Conservation (phyloP, 2,888 invertebrate species). For the Cryptophagus acutangulus region DNA sequence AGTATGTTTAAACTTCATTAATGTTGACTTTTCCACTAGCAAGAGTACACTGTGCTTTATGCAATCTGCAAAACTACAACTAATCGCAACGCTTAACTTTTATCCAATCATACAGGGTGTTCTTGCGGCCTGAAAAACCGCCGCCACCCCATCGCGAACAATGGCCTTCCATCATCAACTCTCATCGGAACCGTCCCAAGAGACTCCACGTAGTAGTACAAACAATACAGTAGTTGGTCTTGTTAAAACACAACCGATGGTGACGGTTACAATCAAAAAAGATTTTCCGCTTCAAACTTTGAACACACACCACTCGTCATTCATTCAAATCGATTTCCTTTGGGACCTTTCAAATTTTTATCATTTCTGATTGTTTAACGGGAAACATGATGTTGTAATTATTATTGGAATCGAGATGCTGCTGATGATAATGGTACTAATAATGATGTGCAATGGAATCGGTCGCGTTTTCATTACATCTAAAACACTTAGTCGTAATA, state of each 20-base stretch:
- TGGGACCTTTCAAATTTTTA: slow-evolving; percentile 29
- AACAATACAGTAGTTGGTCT: slow-evolving; percentile 31
- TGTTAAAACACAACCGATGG: slow-evolving; percentile 31
- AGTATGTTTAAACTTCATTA: too few relatives aligned
- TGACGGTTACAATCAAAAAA: slow-evolving; percentile 42
- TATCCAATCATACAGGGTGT: too few relatives aligned
- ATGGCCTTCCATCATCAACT: too few relatives aligned
- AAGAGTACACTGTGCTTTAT: too few relatives aligned
- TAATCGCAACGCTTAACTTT: too few relatives aligned
- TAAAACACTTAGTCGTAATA: slow-evolving; percentile 36
- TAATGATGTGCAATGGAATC: background rate
- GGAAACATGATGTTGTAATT: background rate
- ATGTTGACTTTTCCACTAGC: too few relatives aligned
- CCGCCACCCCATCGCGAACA: too few relatives aligned
- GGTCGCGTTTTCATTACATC: slow-evolving; percentile 34
- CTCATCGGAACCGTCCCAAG: slow-evolving; percentile 8
- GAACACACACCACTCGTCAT: too few relatives aligned
- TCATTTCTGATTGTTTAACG: slow-evolving; percentile 7
- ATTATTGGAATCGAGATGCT: background rate
- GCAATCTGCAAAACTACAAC: too few relatives aligned
- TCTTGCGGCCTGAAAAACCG: too few relatives aligned
- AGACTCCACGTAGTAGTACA: slow-evolving; percentile 19
- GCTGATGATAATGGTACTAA: background rate
- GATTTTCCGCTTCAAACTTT: slow-evolving; percentile 46
- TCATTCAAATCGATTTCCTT: slow-evolving; percentile 42